Base-by-base conservation (phyloP, 2,797 vertebrate species). In the Cyprinella venusta region DNA sequence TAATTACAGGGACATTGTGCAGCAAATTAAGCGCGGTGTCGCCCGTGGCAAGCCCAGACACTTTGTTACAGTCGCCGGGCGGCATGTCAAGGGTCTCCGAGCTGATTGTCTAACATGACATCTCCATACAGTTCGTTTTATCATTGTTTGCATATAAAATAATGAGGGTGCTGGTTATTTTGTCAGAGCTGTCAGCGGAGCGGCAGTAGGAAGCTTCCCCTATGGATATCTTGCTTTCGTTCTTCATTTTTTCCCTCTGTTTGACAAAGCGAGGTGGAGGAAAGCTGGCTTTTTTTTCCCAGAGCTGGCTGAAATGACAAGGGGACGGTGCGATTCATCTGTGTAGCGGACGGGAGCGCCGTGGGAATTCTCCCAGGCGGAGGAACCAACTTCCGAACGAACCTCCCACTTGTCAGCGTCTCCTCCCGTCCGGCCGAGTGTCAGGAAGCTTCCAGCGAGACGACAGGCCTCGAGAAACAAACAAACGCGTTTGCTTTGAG, bases 11-110 rank as follows among this genome's bases (percentile, higher is more conserved):
- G 94, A 93, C 91, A 86, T 92, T 93, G 95, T 91, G 63, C 86
- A 89, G 95, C 93, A 95, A 96, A 96, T 97, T 94, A 97, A 95
- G 93, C 92, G 92, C 86, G 79, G 87, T 94, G 93, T 95, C 92
- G 91, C 95, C 94, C 92, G 91, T 91, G 89, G 92, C 93, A 92
- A 90, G 91, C 88, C 83, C 88, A 82, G 72, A 89, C 92, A 92
- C 93, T 94, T 92, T 94, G 89, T 95, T 94, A 93, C 88, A 79
- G 84, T 85, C 92, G 81, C 90, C 88, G 90, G 89, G 91, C 91
- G 67, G 89, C 89, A 85, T 93, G 94, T 95, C 94, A 92, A 89
- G 92, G 94, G 94, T 93, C 95, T 88, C 88, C 91, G 92, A 91
- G 91, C 81, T 92, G 92, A 95, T 90, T 94, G 94, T 90, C 94